Evolutionary conservation across 2,113 vertebrate species (phyloP).

Genomic region (Zapornia atra): DNA sequence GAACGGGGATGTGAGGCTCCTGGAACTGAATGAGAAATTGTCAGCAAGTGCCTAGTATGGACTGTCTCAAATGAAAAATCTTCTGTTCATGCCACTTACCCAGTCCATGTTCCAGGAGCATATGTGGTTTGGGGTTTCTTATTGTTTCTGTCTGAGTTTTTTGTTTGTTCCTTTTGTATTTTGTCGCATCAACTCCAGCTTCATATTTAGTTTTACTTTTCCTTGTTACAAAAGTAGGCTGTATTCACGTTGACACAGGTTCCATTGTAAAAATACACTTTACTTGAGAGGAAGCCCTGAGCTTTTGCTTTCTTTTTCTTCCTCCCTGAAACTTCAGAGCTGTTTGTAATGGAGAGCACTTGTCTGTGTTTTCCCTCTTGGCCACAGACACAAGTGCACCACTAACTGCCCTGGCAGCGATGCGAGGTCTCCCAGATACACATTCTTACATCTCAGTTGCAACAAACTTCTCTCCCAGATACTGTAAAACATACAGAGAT

Average conservation of each 20-base stretch:
- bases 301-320: background rate
- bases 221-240: background rate
- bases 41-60: conserved; percentile 67
- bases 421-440: background rate
- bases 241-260: background rate
- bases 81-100: background rate
- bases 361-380: background rate
- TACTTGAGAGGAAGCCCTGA: background rate
- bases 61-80: background rate
- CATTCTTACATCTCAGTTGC: conserved; percentile 3
- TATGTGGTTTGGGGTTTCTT: background rate
- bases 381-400: background rate
- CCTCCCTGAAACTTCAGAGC: accelerated
- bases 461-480: background rate
- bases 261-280: background rate
- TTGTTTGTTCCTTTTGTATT: background rate
- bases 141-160: background rate
- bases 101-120: background rate
- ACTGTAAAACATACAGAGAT: background rate
- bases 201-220: background rate
- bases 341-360: background rate
- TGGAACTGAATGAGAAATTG: conserved; percentile 84
- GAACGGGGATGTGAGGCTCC: conserved; percentile 79
- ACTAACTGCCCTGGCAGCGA: background rate
- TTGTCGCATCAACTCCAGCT: background rate